Conservation (phyloP, 1,140 invertebrate genomes). For the Diachasma alloeum region DNA sequence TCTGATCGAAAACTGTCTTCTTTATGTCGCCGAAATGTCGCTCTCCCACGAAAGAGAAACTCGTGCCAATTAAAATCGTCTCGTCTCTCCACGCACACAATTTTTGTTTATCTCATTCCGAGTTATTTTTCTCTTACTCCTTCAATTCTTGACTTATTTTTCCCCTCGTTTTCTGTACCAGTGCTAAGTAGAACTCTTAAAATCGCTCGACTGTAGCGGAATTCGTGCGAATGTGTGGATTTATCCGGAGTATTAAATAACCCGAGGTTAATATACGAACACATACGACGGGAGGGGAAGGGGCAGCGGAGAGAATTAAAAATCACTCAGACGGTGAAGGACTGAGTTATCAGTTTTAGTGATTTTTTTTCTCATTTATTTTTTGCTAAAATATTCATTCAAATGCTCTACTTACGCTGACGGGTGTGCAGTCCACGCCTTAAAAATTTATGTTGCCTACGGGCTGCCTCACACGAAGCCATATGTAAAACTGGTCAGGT, state of each 20-base stretch:
- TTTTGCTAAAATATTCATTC: background rate
- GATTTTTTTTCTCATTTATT: background rate
- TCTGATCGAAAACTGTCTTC: slow-evolving; percentile 3
- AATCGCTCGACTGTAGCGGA: background rate
- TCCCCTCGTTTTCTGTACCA: background rate
- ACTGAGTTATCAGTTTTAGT: background rate
- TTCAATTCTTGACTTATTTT: slow-evolving; percentile 1
- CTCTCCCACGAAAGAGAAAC: slow-evolving; percentile 25
- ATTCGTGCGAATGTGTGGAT: background rate
- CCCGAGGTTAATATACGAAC: background rate
- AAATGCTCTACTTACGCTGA: slow-evolving; percentile 5
- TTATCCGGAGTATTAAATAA: background rate
- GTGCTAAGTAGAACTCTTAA: background rate
- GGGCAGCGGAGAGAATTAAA: too few relatives aligned
- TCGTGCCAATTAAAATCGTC: slow-evolving; percentile 28
- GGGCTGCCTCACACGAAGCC: slow-evolving; percentile 5
- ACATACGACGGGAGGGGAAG: background rate
- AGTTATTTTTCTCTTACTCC: background rate
- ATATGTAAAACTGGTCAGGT: slow-evolving; percentile 4
- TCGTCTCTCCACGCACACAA: background rate
- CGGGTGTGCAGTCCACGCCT: slow-evolving; percentile 6
- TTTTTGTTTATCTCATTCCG: background rate
- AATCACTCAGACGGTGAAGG: background rate
- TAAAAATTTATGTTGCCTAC: slow-evolving; percentile 10
- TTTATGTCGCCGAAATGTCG: slow-evolving; percentile 14